These are phyloP conservation scores for Pachypsylla venusta DNA, from an alignment of 1,140 invertebrate species.

Conservation along the genomic window DNA sequence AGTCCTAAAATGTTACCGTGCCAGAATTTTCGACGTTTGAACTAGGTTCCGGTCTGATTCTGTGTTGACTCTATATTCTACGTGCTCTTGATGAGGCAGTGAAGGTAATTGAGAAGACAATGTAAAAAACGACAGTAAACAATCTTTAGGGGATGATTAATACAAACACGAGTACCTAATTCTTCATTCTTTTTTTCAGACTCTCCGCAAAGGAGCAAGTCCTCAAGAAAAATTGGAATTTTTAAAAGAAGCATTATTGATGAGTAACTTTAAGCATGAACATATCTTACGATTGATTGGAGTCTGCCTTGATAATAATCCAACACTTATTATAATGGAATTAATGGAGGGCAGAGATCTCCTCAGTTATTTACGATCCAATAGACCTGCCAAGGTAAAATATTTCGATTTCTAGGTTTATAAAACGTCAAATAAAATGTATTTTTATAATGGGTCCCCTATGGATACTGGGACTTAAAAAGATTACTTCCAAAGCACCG, in stretches of 20 bases:
- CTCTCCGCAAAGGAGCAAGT: constrained; percentile 79
- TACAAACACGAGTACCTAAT: no score
- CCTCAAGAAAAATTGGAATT: constrained; percentile 84
- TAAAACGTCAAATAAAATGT: no score
- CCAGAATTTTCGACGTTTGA: no score
- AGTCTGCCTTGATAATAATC: constrained; percentile 84
- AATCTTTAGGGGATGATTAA: constrained; percentile 17
- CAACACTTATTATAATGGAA: constrained; percentile 87
- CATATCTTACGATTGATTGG: constrained; percentile 86
- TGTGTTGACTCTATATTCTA: no score
- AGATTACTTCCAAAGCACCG: no score
- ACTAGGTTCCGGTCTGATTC: no score
- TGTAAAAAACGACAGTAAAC: neutral
- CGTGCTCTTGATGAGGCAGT: neutral
- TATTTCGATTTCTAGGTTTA: no score
- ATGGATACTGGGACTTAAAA: no score
- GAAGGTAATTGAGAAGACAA: neutral
- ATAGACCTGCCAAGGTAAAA: constrained; percentile 48
- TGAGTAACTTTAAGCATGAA: constrained; percentile 94
- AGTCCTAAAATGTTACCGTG: no score
- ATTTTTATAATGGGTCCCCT: no score
- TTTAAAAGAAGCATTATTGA: constrained; percentile 87
- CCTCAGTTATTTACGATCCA: constrained; percentile 68
- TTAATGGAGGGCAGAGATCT: constrained; percentile 94
- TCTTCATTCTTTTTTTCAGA: constrained; percentile 43